Evolutionary conservation across 2,888 invertebrate genomes (phyloP).

Genomic region (Allygus modestus): DNA sequence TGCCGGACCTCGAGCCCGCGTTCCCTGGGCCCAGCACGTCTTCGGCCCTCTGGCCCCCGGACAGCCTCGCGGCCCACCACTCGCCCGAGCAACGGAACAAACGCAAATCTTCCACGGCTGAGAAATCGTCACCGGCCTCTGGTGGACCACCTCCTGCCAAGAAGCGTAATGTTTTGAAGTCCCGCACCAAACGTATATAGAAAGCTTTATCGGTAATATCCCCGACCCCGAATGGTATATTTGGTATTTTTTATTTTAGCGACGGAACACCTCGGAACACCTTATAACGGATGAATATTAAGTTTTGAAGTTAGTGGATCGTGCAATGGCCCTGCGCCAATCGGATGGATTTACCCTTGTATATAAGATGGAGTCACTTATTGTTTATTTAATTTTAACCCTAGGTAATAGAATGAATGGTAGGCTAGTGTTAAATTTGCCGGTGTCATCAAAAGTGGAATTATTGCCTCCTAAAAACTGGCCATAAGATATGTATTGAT

Average conservation of each 20-base stretch:
- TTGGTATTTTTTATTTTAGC: constrained; percentile 19
- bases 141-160: constrained; percentile 49
- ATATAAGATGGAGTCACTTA: constrained; percentile 34
- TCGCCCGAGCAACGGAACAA: constrained; percentile 57
- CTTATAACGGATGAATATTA: not conserved
- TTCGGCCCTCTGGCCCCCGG: not conserved
- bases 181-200: constrained; percentile 62
- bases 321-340: constrained; percentile 16
- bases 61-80: constrained; percentile 18
- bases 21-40: constrained; percentile 36
- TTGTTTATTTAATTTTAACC: constrained; percentile 10
- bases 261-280: not conserved
- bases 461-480: not conserved
- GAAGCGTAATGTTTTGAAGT: constrained; percentile 57
- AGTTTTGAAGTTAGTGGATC: constrained; percentile 7
- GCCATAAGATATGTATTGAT: not conserved
- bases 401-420: not conserved
- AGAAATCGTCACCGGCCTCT: not conserved
- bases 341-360: constrained; percentile 20
- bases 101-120: constrained; percentile 46
- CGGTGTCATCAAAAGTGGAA: not conserved
- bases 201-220: constrained; percentile 42
- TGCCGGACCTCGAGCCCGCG: constrained; percentile 47
- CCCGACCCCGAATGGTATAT: not conserved
- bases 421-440: not conserved